A percentile compares a stretch with the other conserved stretches of the same genome.
phyloP scores from a whole-genome alignment of 2,113 vertebrate genomes.

The Pelecanus crispus region DNA sequence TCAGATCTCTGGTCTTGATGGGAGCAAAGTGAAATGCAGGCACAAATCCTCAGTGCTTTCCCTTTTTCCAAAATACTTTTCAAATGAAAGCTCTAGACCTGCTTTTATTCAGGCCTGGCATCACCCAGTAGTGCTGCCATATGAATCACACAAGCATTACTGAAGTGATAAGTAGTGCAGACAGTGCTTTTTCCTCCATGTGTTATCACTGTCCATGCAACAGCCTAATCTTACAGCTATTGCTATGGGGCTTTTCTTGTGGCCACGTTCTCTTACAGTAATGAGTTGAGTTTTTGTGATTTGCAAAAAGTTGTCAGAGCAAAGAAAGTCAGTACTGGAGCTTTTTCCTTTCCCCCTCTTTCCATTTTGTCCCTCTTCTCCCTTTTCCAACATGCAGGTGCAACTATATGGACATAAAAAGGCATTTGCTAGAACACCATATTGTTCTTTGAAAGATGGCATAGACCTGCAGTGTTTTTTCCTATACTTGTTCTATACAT shows the following conservation, averaged over 20 bases:
- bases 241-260: background rate
- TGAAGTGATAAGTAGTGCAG: background rate
- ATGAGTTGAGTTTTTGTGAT: background rate
- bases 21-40: background rate
- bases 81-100: background rate
- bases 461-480: background rate
- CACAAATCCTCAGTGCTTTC: background rate
- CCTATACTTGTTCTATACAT: background rate
- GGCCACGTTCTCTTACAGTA: accelerated
- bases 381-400: background rate
- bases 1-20: background rate
- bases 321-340: background rate
- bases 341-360: background rate
- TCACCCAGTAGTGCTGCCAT: background rate
- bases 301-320: background rate
- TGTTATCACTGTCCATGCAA: background rate
- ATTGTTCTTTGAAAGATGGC: background rate
- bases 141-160: background rate
- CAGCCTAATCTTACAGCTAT: accelerated
- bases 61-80: background rate
- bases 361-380: background rate
- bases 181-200: background rate
- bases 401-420: background rate
- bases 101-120: background rate
- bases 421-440: background rate